Evolutionary conservation across 2,888 invertebrate species (phyloP), one percentile per base, ranked within the genome.

Genomic region (Drosophila mimica): DNA sequence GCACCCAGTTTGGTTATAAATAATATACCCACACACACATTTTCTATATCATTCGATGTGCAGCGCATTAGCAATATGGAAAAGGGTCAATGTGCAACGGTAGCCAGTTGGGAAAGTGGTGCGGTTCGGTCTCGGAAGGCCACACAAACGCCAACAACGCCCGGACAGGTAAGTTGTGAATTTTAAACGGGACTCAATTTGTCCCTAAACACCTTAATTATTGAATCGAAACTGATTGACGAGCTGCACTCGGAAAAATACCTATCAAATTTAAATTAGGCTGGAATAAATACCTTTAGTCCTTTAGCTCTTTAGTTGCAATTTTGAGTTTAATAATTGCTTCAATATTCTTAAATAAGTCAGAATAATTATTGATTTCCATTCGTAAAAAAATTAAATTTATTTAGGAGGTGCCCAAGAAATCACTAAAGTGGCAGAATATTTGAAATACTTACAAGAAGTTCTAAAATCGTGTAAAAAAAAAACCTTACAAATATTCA

Each of bases 61-160:
- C 69, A 90, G 96, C 94, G 95, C 80, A 93, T 95, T 71, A 95
- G 95, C 75, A 95, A 94, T 64, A 94, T 95, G 87, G 96, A 96
- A 88, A 95, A 95, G 90, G 95, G 95, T 49, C 95, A 95, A 62
- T 95, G 95, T 85, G 94, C 95, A 79, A 95, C 95, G n/a, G 94
- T 95, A 43, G 95, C 95, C 0, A 95, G 95, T n/a, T 95, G 95
- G 95, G 95, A 95, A 75, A 94, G 95, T 7, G 94, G 94, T 52
- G 95, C 94, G 7, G 95, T 95, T 33, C 92, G 95, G 40, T 95
- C 95, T 88, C 94, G 95, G 66, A 95, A 95, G 91, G 94, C 93
- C 68, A 92, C 93, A 70, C 93, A 92, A 88, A 93, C 93, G 36
- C 93, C 93, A 70, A 93, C 93, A 58, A 93, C 93, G 36, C 93